Evolutionary conservation across 2,888 invertebrate species (phyloP), one percentile per base, ranked within the genome.

Genomic region (Lasioglossum leucozonium): DNA sequence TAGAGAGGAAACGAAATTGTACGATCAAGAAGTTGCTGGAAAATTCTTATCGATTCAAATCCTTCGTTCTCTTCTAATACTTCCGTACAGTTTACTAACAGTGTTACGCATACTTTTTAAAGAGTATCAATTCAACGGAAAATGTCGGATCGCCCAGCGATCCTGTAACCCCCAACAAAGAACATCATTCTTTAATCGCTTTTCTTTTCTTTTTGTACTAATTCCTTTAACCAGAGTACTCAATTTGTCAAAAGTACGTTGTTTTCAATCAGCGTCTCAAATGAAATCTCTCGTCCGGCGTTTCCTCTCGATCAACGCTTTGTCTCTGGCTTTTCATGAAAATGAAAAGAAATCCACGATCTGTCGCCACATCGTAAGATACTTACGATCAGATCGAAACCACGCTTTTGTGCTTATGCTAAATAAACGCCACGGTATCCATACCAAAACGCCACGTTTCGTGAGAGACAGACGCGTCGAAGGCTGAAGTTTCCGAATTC

Each of bases 111-210:
- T 81, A 69, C 55, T 44, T 80, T 72, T 82, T 69, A 73, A 69
- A 71, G 69, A 81, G 80, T 83, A 81, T 86, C 84, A 71, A 82
- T 82, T 80, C 72, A 83, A 88, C 74, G 69, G 67, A 85, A 85
- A 82, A 74, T 72, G 44, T 79, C 34, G 77, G 83, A 89, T 89
- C 88, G 88, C 85, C 85, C 88, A 88, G 88, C 88, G 83, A 89
- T 73, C 82, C 71, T 81, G 22, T 58, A 26, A 65, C 51, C 26
- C 26, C 47, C 75, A 78, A 82, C 72, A 71, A 67, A 81, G 74
- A 87, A 69, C 80, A 65, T 79, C 84, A 62, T 76, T 75, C 72
- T 83, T 75, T 75, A 65, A 55, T 65, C 62, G 10, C 40, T 69
- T 47, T 67, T 16, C 37, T 69, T 76, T 85, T 87, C 42, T 69